phyloP scores from a whole-genome alignment of 2,797 vertebrate species.

The Chelidonichthys spinosus region DNA sequence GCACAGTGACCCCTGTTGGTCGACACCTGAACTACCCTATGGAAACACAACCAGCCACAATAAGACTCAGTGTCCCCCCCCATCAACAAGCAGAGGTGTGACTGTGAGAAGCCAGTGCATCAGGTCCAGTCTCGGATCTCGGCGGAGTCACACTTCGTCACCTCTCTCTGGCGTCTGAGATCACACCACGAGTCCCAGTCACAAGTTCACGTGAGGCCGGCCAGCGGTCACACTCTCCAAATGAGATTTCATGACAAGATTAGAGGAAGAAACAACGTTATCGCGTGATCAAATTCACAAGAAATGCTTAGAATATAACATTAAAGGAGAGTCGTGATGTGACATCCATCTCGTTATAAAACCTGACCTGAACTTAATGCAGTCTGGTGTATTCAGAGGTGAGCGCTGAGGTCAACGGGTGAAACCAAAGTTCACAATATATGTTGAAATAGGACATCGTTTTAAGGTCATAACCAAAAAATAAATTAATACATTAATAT shows the following conservation, averaged over 20 bases:
- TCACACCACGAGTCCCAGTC: conserved; percentile 60
- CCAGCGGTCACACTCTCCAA: not conserved
- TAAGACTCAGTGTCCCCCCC: not conserved
- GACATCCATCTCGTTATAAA: not conserved
- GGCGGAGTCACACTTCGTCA: conserved; percentile 67
- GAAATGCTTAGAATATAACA: not conserved
- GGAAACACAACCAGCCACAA: not conserved
- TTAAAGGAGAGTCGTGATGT: not conserved
- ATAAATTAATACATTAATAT: not conserved
- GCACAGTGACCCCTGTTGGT: conserved; percentile 22
- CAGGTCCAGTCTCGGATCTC: conserved; percentile 20
- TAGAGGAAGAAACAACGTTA: not conserved
- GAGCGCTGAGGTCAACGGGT: conserved; percentile 21
- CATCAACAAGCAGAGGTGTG: conserved; percentile 56
- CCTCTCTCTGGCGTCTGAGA: conserved; percentile 63
- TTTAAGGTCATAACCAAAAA: not conserved
- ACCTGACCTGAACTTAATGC: not conserved
- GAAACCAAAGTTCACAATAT: conserved; percentile 35
- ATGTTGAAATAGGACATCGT: not conserved
- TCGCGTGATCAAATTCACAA: not conserved
- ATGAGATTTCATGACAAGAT: conserved; percentile 1
- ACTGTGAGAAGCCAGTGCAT: conserved; percentile 63
- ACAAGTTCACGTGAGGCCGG: conserved; percentile 47
- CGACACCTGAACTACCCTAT: not conserved
- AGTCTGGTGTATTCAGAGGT: not conserved